These are phyloP conservation scores for Gastrophryne carolinensis DNA, from an alignment of 2,797 vertebrate species.

Conservation along the genomic window DNA sequence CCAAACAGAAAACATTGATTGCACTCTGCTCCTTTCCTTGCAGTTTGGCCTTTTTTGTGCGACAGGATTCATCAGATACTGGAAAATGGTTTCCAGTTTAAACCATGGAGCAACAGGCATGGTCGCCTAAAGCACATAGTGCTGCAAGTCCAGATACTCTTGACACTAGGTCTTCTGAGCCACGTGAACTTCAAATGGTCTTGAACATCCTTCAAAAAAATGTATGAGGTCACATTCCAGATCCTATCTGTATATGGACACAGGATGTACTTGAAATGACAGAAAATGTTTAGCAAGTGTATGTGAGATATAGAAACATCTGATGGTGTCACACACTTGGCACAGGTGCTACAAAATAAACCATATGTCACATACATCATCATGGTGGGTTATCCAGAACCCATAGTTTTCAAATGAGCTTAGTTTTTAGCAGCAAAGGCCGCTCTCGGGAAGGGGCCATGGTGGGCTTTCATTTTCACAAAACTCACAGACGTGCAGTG, in stretches of 20 bases:
- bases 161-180: too few relatives aligned
- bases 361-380: constrained; percentile 2
- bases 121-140: too few relatives aligned
- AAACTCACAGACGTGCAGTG: constrained; percentile 36
- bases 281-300: neutral
- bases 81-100: too few relatives aligned
- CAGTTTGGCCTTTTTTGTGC: neutral
- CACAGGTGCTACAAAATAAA: constrained; percentile 21
- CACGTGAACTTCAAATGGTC: neutral
- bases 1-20: neutral
- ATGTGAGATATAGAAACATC: neutral
- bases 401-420: neutral
- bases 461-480: constrained; percentile 33
- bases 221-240: neutral
- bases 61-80: neutral
- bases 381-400: neutral
- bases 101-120: too few relatives aligned
- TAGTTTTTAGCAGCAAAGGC: constrained; percentile 64
- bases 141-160: too few relatives aligned
- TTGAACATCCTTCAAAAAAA: constrained; percentile 19
- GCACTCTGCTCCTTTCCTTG: neutral
- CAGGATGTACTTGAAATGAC: neutral
- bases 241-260: neutral
- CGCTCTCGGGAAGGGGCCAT: constrained; percentile 54
- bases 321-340: constrained; percentile 31